Evolutionary conservation across 2,888 invertebrate species (phyloP), one percentile per base, ranked within the genome.

Genomic region (Rotaria magnacalcarata): DNA sequence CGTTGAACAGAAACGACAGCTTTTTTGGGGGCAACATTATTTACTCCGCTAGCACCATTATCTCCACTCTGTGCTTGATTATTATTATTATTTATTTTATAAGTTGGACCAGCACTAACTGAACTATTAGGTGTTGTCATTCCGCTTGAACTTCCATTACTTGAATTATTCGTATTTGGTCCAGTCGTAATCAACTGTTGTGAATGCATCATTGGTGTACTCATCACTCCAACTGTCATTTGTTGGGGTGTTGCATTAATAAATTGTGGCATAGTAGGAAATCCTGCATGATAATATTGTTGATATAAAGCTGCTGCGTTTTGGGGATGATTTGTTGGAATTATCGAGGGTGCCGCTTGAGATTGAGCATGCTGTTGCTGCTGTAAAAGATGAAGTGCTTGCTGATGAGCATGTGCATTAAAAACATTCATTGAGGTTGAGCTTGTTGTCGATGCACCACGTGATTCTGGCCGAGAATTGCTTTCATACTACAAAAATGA

Each of bases 301-400:
- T 67, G 67, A 67, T 67, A 67, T 34, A 67, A 41, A 67, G 67
- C 67, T 67, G 67, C 67, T 27, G 67, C 67, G 34, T 67, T 67
- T 67, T 67, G 67, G 19, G 67, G 4, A 67, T 67, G 67, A 19
- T 19, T 41, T 16, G 41, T 19, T 16, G 67, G 16, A 6, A 67
- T 67, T 16, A 67, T 27, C 4, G 34, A 19, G 19, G 34, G 67
- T 19, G 67, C 34, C 7, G 27, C 6, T 67, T 67, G 67, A 10
- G 67, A 27, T 67, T 67, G 67, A 6, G 4, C 5, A 16, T 67
- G 67, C 5, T 67, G 67, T 67, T 67, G 67, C 24, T 67, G 67
- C n/a, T 67, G 67, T 27, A 67, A 16, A 16, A 67, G 14, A 67
- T 67, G 67, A 19, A 67, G 16, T 34, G 67, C 19, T 67, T 67